These are phyloP conservation scores for Temnothorax rugatulus DNA, from an alignment of 2,888 invertebrate genomes.

Conservation along the genomic window DNA sequence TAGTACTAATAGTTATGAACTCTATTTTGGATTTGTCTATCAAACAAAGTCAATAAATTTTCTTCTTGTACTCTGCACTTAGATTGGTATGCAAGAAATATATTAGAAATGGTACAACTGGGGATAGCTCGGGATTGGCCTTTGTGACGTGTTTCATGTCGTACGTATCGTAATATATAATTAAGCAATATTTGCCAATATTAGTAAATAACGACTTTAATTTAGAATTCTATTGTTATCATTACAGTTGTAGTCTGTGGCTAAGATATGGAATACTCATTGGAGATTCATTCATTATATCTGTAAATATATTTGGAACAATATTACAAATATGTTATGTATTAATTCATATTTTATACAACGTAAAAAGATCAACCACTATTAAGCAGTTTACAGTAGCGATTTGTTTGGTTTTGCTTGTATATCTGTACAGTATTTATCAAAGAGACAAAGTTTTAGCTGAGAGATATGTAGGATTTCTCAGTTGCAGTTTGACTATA, in stretches of 20 bases:
- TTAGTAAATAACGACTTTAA: background rate
- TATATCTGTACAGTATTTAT: constrained; percentile 88
- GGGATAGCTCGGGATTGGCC: constrained; percentile 92
- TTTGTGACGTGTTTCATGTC: constrained; percentile 93
- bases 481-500: constrained; percentile 92
- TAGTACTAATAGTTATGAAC: background rate
- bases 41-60: constrained; percentile 50
- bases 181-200: background rate
- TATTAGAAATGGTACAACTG: constrained; percentile 91
- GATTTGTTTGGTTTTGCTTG: constrained; percentile 87
- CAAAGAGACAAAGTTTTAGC: constrained; percentile 88
- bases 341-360: constrained; percentile 91
- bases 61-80: constrained; percentile 86
- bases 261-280: constrained; percentile 92
- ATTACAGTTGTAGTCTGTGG: constrained; percentile 92
- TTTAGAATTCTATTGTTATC: constrained; percentile 18
- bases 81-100: constrained; percentile 93
- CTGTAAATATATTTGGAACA: constrained; percentile 92
- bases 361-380: constrained; percentile 90
- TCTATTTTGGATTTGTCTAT: constrained; percentile 31
- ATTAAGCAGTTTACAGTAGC: constrained; percentile 89
- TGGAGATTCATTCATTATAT: constrained; percentile 90
- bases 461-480: constrained; percentile 89
- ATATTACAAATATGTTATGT: constrained; percentile 91
- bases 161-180: constrained; percentile 86